Conservation (phyloP, 1,140 invertebrate species). For the Melanaphis sacchari region DNA sequence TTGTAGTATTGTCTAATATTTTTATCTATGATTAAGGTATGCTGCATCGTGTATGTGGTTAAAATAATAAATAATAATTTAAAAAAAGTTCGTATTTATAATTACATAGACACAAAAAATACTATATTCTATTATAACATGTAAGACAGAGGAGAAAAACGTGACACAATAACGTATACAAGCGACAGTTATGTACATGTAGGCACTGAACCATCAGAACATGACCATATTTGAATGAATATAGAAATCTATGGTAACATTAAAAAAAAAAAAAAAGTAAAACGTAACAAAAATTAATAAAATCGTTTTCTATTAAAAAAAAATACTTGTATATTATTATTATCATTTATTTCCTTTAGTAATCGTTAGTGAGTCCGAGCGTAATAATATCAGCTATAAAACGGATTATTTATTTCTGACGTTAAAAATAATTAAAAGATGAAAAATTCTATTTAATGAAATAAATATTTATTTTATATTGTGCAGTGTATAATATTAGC, state of each 20-base stretch:
- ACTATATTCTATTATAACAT: no score
- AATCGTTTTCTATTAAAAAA: neutral
- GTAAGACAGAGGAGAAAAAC: conserved; percentile 17
- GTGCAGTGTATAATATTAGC: neutral
- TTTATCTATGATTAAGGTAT: neutral
- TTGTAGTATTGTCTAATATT: neutral
- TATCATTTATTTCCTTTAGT: neutral
- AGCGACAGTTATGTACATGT: neutral
- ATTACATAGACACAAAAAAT: neutral
- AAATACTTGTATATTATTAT: neutral
- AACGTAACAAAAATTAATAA: neutral
- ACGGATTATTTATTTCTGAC: neutral
- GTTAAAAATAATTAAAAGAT: neutral
- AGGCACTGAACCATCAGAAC: neutral
- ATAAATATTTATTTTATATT: neutral
- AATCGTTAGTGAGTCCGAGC: neutral
- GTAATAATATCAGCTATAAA: neutral
- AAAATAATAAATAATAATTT: neutral
- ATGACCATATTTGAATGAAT: conserved; percentile 17
- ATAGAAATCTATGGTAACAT: neutral
- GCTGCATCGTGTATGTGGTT: neutral
- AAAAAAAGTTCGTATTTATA: neutral
- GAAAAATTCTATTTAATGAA: neutral
- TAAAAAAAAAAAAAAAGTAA: neutral
- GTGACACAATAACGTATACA: neutral